Evolutionary conservation across 1,140 invertebrate genomes (phyloP).

Genomic region (Temnothorax longispinosus): DNA sequence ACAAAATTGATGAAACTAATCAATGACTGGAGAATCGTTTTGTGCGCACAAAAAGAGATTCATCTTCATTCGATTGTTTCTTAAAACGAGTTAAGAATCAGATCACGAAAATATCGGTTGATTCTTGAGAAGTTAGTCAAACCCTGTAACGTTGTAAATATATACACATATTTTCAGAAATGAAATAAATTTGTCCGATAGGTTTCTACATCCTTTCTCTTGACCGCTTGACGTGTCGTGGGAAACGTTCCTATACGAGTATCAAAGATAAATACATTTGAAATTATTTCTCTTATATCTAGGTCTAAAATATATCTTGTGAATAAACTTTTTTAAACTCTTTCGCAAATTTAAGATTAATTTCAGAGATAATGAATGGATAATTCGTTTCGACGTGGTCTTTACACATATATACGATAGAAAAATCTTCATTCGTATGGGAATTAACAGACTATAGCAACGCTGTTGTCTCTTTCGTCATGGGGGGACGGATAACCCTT

Average conservation of each 20-base stretch:
- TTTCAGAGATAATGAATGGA: background rate
- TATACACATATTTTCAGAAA: constrained; percentile 85
- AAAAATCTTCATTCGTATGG: constrained; percentile 29
- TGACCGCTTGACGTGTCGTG: constrained; percentile 18
- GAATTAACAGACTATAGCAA: background rate
- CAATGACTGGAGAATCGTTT: background rate
- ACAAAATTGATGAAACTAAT: constrained; percentile 15
- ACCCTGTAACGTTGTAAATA: constrained; percentile 83
- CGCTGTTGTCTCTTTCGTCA: constrained; percentile 40
- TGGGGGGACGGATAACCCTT: constrained; percentile 79
- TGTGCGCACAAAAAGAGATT: background rate
- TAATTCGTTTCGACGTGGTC: background rate
- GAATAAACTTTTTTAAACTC: constrained; percentile 11
- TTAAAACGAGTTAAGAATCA: constrained; percentile 9
- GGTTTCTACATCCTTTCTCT: constrained; percentile 74
- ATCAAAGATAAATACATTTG: background rate
- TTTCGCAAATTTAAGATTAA: background rate
- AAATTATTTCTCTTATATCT: background rate
- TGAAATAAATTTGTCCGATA: constrained; percentile 84
- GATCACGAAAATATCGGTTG: constrained; percentile 4
- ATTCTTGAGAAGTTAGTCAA: constrained; percentile 65
- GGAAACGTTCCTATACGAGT: background rate
- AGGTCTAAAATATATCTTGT: background rate
- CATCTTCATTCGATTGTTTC: background rate
- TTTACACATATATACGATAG: background rate